phyloP scores from a whole-genome alignment of 2,888 invertebrate genomes.

The Eubasilissa splendida region DNA sequence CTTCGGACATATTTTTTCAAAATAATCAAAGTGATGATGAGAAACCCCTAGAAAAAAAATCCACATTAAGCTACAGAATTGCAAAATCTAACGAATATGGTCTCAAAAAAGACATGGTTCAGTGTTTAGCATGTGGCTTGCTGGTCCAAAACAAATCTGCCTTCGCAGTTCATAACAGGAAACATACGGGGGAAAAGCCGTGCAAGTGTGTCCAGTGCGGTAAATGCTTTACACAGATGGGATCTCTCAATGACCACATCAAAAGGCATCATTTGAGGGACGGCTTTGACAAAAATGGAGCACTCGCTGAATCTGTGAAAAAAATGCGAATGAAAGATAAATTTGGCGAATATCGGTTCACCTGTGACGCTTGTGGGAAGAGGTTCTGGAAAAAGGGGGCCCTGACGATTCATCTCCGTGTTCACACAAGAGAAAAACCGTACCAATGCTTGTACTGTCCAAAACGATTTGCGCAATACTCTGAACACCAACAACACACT shows the following conservation, averaged over 20 bases:
- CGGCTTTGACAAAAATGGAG: background rate
- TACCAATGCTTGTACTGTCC: slow-evolving; percentile 65
- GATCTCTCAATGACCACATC: slow-evolving; percentile 47
- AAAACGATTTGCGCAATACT: slow-evolving; percentile 64
- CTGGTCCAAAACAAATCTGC: slow-evolving; percentile 46
- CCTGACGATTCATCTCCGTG: slow-evolving; percentile 65
- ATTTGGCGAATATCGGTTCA: slow-evolving; percentile 34
- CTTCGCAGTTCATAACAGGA: slow-evolving; percentile 46
- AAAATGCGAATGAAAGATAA: slow-evolving; percentile 33
- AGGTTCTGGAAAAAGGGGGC: slow-evolving; percentile 65
- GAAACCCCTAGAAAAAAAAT: background rate
- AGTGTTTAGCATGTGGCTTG: slow-evolving; percentile 45
- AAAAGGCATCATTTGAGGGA: slow-evolving; percentile 36
- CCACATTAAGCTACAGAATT: slow-evolving; percentile 12
- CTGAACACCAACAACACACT: slow-evolving; percentile 64
- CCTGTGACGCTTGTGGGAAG: slow-evolving; percentile 68
- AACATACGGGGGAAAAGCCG: slow-evolving; percentile 52
- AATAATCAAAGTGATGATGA: slow-evolving; percentile 8
- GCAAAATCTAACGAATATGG: slow-evolving; percentile 31
- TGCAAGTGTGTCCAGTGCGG: slow-evolving; percentile 42
- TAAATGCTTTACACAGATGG: slow-evolving; percentile 46
- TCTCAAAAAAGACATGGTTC: slow-evolving; percentile 36
- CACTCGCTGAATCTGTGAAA: slow-evolving; percentile 23
- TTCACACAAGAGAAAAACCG: slow-evolving; percentile 68
- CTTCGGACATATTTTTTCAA: slow-evolving; percentile 30